Evolutionary conservation across 2,113 vertebrate genomes (phyloP).

Genomic region (Ardeotis arabs): DNA sequence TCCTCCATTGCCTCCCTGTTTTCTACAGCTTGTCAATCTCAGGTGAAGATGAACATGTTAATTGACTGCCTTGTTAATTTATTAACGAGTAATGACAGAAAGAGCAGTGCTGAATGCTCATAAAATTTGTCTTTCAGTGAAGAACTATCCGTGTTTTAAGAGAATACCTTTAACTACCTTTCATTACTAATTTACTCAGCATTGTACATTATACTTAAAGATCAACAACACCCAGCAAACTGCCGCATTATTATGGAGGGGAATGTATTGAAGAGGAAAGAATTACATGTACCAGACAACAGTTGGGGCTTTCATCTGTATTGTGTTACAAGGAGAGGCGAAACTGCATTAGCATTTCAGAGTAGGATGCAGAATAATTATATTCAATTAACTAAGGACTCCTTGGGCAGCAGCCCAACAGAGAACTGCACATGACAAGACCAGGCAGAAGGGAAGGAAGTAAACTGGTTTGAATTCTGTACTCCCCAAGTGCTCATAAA

Average conservation of each 20-base stretch:
- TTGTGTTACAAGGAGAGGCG: constrained; percentile 61
- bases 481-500: neutral
- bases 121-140: constrained; percentile 38
- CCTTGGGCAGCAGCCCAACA: constrained; percentile 62
- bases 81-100: constrained; percentile 67
- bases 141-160: constrained; percentile 41
- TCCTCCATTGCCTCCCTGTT: neutral
- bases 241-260: constrained; percentile 32
- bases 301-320: constrained; percentile 49
- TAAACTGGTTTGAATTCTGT: neutral
- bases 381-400: constrained; percentile 75
- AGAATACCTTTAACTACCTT: constrained; percentile 48
- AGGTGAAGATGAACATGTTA: constrained; percentile 47
- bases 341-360: constrained; percentile 66
- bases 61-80: constrained; percentile 62
- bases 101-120: constrained; percentile 13
- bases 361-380: constrained; percentile 70
- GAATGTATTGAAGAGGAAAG: constrained; percentile 45
- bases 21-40: constrained; percentile 61
- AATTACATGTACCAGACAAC: constrained; percentile 60
- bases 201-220: constrained; percentile 64
- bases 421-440: neutral
- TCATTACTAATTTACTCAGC: constrained; percentile 67
- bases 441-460: neutral
- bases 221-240: constrained; percentile 51